Evolutionary conservation across 2,888 invertebrate species (phyloP).

Genomic region (Caenorhabditis doughertyi): DNA sequence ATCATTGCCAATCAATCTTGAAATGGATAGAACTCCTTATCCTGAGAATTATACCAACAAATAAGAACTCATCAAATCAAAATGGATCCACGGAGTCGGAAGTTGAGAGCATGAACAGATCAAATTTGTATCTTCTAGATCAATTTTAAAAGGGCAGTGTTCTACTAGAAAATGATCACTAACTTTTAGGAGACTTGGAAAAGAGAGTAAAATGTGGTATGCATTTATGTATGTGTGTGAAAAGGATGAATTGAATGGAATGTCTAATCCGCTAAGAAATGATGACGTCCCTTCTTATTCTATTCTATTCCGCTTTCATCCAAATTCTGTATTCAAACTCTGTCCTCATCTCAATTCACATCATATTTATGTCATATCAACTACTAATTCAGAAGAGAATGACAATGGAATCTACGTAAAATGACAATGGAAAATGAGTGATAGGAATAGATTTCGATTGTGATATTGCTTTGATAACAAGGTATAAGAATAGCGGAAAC

Average conservation of each 20-base stretch:
- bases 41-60: too few species aligned
- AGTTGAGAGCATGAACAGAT: too few species aligned
- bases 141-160: too few species aligned
- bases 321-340: conserved; percentile 21
- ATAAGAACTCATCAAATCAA: too few species aligned
- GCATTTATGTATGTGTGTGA: neutral
- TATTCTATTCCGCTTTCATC: neutral
- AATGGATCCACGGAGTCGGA: too few species aligned
- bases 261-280: conserved; percentile 15
- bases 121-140: too few species aligned
- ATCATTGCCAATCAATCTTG: too few species aligned
- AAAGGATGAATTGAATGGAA: conserved; percentile 14
- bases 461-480: too few species aligned
- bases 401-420: neutral
- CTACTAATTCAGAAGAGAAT: neutral
- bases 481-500: too few species aligned
- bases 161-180: too few species aligned
- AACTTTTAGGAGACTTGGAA: neutral
- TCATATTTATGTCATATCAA: conserved; percentile 6
- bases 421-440: neutral
- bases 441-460: too few species aligned
- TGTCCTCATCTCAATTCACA: conserved; percentile 8
- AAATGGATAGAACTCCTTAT: too few species aligned
- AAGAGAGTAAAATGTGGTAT: neutral
- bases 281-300: conserved; percentile 12